Base-by-base conservation (phyloP, 2,113 vertebrate species). In the Silurus asotus region DNA sequence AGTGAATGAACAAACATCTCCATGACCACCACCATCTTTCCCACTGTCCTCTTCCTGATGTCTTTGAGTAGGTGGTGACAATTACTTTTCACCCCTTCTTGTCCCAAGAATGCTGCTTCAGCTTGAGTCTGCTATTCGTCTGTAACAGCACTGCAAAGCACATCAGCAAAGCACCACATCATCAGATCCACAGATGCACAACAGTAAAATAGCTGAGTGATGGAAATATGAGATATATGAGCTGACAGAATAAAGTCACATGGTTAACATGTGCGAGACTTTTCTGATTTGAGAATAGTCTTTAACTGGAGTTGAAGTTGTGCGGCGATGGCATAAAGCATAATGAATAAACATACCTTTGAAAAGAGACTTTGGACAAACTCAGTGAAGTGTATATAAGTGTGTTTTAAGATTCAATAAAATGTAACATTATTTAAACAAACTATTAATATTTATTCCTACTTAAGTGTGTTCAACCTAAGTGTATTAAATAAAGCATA, bases 51-150 rank as follows among this genome's bases (percentile, higher is more conserved):
- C 23, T 56, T 78, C 75, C 7, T 78, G 51, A 78, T 69, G 14
- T 4, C 28, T n/a, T 28, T 59, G 25, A 37, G 4, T 85, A 28
- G 75, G 28, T 79, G 62, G 15, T 56, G 9, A 20, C 48, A 77
- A 76, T 84, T 51, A 64, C 13, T 23, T 51, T 56, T 56, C n/a
- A 69, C 11, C 13, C 20, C 19, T 77, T 28, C 62, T 58, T 53
- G 7, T 79, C 49, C 84, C 76, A 58, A 37, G 75, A 59, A 45
- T 62, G 72, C 84, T 79, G 51, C 45, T 55, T 72, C 70, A 76
- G 83, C 83, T 62, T 25, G 23, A 55, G 19, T 14, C 70, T 78
- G 58, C n/a, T 48, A 5, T 78, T 67, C 20, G 17, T 15, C 49
- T 45, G 61, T 49, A 61, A 84, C 37, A 82, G 17, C 80, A 82